Base-by-base conservation (phyloP, 2,888 invertebrate genomes). In the Augiades crinisus region DNA sequence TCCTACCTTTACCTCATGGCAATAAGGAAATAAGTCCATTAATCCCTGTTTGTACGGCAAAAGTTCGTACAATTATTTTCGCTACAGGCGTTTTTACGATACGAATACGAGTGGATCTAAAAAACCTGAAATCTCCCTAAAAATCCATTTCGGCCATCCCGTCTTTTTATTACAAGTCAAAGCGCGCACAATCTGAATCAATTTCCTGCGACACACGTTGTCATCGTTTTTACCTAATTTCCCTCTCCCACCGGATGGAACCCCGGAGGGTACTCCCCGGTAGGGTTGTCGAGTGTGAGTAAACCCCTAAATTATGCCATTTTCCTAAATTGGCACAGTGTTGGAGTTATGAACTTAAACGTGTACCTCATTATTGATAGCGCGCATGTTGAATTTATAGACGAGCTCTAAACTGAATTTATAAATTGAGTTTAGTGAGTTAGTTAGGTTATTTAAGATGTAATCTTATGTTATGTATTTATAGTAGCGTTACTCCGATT, bases 211-310 rank as follows among this genome's bases (percentile, higher is more conserved):
- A 34, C 59, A 58, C 62, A 58, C 51, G 60, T 58, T 61, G 51
- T 49, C 58, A 45, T 60, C 53, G 63, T 68, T 70, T 68, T 70
- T 69, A 63, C 61, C 56, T 64, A 62, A 66, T 65, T 61, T 61
- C 58, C 61, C 41, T 53, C 41, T 49, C 47, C 27, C 17, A 36
- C 41, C 41, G n/a, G n/a, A n/a, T n/a, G n/a, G n/a, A n/a, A n/a
- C n/a, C 30, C 10, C 7, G 44, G 44, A n/a, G n/a, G 34, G n/a
- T 7, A 30, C 19, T n/a, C 19, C 5, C 19, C 30, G 7, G 30
- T 10, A 27, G 49, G 33, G 49, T 36, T 27, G 19, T 2, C 33
- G 8, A 1, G 14, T 30, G 8, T 0, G 13, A 14, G 19, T 14
- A 10, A 24, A 34, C 22, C 40, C n/a, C 38, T 17, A 17, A 14